These are phyloP conservation scores for Ctena decussata DNA, from an alignment of 2,888 invertebrate species.

Conservation along the genomic window DNA sequence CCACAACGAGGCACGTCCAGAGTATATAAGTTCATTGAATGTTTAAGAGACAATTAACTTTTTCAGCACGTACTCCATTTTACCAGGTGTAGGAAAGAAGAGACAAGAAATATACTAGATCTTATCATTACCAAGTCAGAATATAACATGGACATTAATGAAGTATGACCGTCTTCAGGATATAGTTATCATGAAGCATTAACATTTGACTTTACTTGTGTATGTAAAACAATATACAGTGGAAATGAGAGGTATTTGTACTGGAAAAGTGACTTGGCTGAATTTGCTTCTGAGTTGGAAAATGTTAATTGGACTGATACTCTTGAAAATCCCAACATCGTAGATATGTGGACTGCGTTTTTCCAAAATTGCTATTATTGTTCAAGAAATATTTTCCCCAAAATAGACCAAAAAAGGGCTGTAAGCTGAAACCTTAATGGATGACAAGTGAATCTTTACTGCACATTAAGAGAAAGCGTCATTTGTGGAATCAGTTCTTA, in stretches of 20 bases:
- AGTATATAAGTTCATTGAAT: too few relatives aligned
- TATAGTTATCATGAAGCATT: too few relatives aligned
- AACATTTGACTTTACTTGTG: too few relatives aligned
- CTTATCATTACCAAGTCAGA: too few relatives aligned
- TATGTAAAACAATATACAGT: background rate
- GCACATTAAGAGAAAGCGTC: constrained; percentile 4
- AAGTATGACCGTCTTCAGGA: too few relatives aligned
- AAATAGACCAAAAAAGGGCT: background rate
- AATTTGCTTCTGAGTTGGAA: background rate
- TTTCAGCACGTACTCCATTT: too few relatives aligned
- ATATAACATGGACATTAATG: too few relatives aligned
- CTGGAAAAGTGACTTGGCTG: constrained; percentile 8
- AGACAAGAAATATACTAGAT: too few relatives aligned
- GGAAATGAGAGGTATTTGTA: constrained; percentile 10
- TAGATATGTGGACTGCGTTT: constrained; percentile 24
- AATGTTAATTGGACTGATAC: background rate
- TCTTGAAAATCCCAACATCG: background rate
- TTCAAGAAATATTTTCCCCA: background rate
- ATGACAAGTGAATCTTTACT: background rate
- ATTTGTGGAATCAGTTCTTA: background rate
- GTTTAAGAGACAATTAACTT: too few relatives aligned
- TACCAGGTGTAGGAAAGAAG: too few relatives aligned
- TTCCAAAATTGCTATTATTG: background rate
- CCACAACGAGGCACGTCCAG: too few relatives aligned
- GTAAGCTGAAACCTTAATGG: constrained; percentile 6